Evolutionary conservation across 1,140 invertebrate species (phyloP), one percentile per base, ranked within the genome.

Genomic region (Drosophila pandora): DNA sequence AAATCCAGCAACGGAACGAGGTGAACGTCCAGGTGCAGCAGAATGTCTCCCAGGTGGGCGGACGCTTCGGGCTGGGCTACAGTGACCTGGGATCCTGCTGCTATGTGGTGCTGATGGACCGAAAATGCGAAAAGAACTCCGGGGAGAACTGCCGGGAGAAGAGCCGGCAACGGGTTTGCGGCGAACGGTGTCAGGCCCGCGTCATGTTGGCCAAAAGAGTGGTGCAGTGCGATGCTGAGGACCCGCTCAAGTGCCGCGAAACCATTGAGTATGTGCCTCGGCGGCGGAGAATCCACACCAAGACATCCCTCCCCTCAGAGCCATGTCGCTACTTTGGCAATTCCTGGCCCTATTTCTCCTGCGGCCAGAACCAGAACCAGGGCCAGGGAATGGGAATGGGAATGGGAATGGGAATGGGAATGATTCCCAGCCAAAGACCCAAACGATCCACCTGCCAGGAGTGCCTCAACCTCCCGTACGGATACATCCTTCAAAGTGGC

Each of bases 51-150:
- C 70, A 78, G 41, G 67, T 84, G 13, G 90, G 90, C 28, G 90
- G 89, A 13, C 73, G 80, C 28, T 91, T 84, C 21, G 90, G 90
- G 0, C 25, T 91, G 9, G 90, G 90, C 8, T 90, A 79, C 58
- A 81, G 41, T 28, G 82, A 91, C 32, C 69, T 58, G 8, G 90
- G 90, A 13, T 60, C 90, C 32, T 91, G 89, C 55, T 91, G 89
- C 49, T 58, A 63, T 30, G 82, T 90, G 49, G 64, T 91, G 37
- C 59, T 73, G 1, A 39, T 63, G 6, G 43, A 61, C 2, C 47
- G 69, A 10, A 64, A 68, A 3, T 78, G 89, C 43, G 67, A 84
- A 32, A 23, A 61, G 22, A 43, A 59, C 23, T 69, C 50, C 1
- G 25, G 23, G 8, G 9, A 50, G 13, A 23, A 64, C 22, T 82